These are phyloP conservation scores for Anastrepha obliqua DNA, from an alignment of 1,140 invertebrate species.

Conservation along the genomic window DNA sequence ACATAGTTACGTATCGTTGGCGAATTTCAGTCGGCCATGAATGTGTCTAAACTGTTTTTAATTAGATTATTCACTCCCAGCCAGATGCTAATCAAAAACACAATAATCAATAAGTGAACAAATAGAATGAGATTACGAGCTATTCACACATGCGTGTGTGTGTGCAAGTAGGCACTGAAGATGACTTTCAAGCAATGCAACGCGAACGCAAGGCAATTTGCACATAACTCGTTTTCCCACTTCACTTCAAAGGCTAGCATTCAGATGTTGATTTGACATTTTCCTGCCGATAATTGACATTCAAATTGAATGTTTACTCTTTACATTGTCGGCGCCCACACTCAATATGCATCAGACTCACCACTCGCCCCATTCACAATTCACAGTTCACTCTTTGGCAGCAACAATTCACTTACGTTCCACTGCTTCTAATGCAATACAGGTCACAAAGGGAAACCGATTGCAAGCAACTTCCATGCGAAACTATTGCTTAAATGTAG, in stretches of 20 bases:
- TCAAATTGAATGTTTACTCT: slow-evolving; percentile 38
- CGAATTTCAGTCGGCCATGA: not conserved
- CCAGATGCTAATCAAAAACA: slow-evolving; percentile 39
- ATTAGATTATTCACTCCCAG: slow-evolving; percentile 29
- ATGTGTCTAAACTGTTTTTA: slow-evolving; percentile 37
- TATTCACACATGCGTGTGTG: not conserved
- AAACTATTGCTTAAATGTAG: too few relatives aligned
- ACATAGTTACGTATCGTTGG: not conserved
- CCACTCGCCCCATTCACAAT: not conserved
- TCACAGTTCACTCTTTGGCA: slow-evolving; percentile 5
- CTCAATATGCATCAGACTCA: not conserved
- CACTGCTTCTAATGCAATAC: not conserved
- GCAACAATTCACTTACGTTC: not conserved
- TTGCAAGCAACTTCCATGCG: too few relatives aligned
- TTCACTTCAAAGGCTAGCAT: not conserved
- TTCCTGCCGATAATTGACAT: slow-evolving; percentile 37
- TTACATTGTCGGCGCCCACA: not conserved
- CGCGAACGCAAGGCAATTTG: not conserved
- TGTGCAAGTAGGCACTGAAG: not conserved
- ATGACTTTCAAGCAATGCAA: slow-evolving; percentile 4
- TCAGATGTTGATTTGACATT: slow-evolving; percentile 28
- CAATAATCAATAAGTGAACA: slow-evolving; percentile 30
- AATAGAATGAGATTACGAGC: not conserved
- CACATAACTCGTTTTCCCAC: not conserved
- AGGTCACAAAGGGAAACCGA: too few relatives aligned